phyloP scores from a whole-genome alignment of 2,888 invertebrate genomes.

The Notodonta ziczac region DNA sequence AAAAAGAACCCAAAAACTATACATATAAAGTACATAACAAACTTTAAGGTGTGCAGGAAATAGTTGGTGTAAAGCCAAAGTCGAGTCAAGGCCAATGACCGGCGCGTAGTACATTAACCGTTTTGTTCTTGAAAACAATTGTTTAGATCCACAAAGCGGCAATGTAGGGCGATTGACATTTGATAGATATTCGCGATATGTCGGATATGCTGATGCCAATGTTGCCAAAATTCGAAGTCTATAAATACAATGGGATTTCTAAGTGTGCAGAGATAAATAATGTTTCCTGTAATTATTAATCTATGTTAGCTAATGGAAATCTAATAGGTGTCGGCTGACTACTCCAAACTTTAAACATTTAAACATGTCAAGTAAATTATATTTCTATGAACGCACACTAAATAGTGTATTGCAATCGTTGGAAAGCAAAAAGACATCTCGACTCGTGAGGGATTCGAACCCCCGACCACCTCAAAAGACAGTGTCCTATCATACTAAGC shows the following conservation, averaged over 20 bases:
- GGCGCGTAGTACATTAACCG: conserved; percentile 46
- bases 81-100: conserved; percentile 62
- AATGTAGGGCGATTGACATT: conserved; percentile 24
- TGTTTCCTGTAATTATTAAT: background rate
- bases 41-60: conserved; percentile 14
- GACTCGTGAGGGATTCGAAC: too few species aligned
- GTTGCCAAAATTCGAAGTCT: conserved; percentile 31
- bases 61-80: conserved; percentile 57
- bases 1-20: conserved; percentile 11
- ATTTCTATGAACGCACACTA: too few species aligned
- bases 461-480: too few species aligned
- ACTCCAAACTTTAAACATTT: too few species aligned
- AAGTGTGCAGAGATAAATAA: background rate
- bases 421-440: too few species aligned
- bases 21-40: conserved; percentile 11
- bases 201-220: conserved; percentile 20
- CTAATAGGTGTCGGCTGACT: too few species aligned
- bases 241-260: conserved; percentile 10
- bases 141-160: conserved; percentile 22
- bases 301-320: too few species aligned
- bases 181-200: conserved; percentile 18
- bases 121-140: conserved; percentile 52
- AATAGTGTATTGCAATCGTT: too few species aligned
- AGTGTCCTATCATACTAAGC: too few species aligned
- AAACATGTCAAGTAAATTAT: too few species aligned